phyloP scores from a whole-genome alignment of 1,140 invertebrate species.

The Elysia chlorotica region DNA sequence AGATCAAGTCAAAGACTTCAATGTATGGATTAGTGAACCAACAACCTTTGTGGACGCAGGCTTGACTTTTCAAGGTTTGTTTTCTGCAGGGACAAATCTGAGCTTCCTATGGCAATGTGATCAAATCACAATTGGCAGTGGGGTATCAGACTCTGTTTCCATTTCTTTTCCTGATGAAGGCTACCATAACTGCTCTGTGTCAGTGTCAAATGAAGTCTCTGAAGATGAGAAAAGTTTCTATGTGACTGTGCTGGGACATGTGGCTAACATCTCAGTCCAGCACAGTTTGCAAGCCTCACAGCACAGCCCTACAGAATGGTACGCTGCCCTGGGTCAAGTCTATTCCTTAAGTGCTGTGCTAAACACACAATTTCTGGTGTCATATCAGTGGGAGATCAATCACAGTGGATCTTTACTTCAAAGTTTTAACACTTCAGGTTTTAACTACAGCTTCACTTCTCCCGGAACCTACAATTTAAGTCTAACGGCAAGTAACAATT shows the following conservation, averaged over 20 bases:
- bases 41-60: not conserved
- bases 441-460: conserved; percentile 22
- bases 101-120: conserved; percentile 27
- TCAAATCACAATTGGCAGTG: conserved; percentile 7
- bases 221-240: conserved; percentile 2
- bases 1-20: no score
- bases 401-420: not conserved
- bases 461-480: conserved; percentile 24
- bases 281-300: conserved; percentile 4
- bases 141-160: no score
- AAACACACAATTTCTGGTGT: conserved; percentile 25
- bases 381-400: conserved; percentile 31
- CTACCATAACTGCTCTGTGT: conserved; percentile 26
- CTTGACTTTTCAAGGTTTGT: conserved; percentile 6
- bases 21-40: no score
- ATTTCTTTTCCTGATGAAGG: conserved; percentile 7
- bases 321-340: conserved; percentile 14
- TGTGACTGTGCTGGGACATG: conserved; percentile 24
- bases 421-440: not conserved
- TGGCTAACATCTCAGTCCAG: conserved; percentile 25
- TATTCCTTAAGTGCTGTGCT: conserved; percentile 13
- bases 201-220: conserved; percentile 32
- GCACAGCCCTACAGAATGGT: not conserved
- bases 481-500: conserved; percentile 34
- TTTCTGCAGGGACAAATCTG: conserved; percentile 23